Base-by-base conservation (phyloP, 2,113 vertebrate genomes). In the Solenodon paradoxus region DNA sequence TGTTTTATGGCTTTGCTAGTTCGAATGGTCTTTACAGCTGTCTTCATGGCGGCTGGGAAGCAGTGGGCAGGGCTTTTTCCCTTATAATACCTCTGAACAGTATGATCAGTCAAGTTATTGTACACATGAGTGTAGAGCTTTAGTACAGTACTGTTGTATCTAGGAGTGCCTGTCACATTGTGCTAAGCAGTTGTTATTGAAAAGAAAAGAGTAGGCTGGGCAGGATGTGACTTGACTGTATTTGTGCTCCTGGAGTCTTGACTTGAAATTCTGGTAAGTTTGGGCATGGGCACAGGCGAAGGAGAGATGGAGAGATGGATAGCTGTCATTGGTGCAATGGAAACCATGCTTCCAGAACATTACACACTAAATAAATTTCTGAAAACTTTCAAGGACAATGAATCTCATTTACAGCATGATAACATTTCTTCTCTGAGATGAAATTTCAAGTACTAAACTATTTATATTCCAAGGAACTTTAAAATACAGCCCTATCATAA, bases 401-500 rank as follows among this genome's bases (percentile, higher is more conserved):
- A 61, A 42, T 84, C 51, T 72, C 55, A 75, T 45, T 92, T 75
- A 87, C 30, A 84, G 32, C 15, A 72, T 53, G 20, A 75, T 35
- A n/a, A n/a, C n/a, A n/a, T n/a, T n/a, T n/a, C n/a, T 86, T 92
- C 55, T 86, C 89, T 35, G 55, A 80, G 61, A 89, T 53, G 95
- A 82, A 94, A 61, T 82, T 92, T 32, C 74, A 94, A 92, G 69
- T 28, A 45, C 26, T 86, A 78, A 88, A 89, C 55, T 82, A 69
- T 95, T 96, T 96, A 32, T 92, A 92, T 92, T 94, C 47, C 66
- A 94, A 75, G 74, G 88, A 92, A 78, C 63, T 59, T 90, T 96
- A 94, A 96, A 94, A 94, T 79, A 90, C 9, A 72, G 69, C 24
- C 28, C 75, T 92, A 94, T 51, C 75, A 78, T 55, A 92, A 90